Conservation (phyloP, 1,140 invertebrate genomes). For the Caenorhabditis inopinata region DNA sequence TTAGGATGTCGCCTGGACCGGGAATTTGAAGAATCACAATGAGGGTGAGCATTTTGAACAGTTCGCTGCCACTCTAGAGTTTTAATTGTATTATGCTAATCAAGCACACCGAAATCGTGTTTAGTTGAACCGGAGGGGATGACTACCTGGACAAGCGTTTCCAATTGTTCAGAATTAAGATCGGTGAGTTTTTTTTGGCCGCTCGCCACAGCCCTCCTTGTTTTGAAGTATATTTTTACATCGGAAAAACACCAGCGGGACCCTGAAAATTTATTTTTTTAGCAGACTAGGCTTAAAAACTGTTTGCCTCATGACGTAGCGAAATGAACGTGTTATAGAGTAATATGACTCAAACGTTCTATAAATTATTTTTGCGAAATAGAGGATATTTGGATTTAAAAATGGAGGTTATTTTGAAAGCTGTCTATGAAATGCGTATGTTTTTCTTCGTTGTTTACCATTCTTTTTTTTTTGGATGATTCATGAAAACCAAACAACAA, state of each 20-base stretch:
- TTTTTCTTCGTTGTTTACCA: too few relatives aligned
- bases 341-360: too few relatives aligned
- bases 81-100: neutral
- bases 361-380: too few relatives aligned
- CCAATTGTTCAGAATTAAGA: constrained; percentile 48
- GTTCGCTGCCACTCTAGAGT: constrained; percentile 33
- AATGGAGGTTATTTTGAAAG: too few relatives aligned
- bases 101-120: neutral
- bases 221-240: constrained; percentile 49
- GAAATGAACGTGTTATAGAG: too few relatives aligned
- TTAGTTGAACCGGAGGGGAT: neutral
- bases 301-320: too few relatives aligned
- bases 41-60: constrained; percentile 44
- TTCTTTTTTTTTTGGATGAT: too few relatives aligned
- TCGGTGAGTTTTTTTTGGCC: constrained; percentile 46
- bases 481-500: too few relatives aligned
- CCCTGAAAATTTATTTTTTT: constrained; percentile 38
- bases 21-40: constrained; percentile 44
- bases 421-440: too few relatives aligned
- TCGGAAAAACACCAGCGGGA: constrained; percentile 53
- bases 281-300: neutral
- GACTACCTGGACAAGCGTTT: constrained; percentile 51
- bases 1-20: constrained; percentile 44
- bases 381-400: too few relatives aligned
- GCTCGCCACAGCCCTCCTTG: constrained; percentile 38